Base-by-base conservation (phyloP, 2,888 invertebrate species). In the Leptinotarsa haldemani region DNA sequence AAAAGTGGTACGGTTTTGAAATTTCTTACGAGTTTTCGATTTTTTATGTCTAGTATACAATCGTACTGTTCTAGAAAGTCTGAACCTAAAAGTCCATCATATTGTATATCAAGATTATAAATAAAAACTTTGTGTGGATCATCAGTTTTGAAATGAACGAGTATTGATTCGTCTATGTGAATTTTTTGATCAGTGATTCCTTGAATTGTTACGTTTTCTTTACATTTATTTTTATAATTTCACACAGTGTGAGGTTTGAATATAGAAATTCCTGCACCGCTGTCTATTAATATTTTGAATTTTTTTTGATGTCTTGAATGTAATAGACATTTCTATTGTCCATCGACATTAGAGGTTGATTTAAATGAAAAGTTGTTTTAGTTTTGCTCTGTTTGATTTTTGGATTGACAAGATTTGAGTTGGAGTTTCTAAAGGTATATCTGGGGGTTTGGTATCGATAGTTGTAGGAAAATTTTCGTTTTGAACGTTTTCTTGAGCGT, bases 261-360 rank as follows among this genome's bases (percentile, higher is more conserved):
- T 53, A 75, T 63, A 5, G 73, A 73, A 46, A 73, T 69, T 70
- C 72, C 75, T 58, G 73, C 73, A 25, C 67, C 73, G 16, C 66
- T 67, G 48, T 67, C 73, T 22, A 70, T 73, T 20, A 70, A 30
- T 53, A 68, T 47, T 70, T 52, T 75, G 46, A 40, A 63, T 52
- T n/a, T 15, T 48, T 48, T 48, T 15, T 15, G 15, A 48, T 15
- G 48, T 48, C 48, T 15, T 48, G 3, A 15, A 13, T 48, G 15
- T 48, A 48, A 48, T 48, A 48, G 3, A 48, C 48, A 48, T 48
- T 15, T 15, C 48, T 48, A 48, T 48, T 48, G 48, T 48, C 48
- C 15, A 48, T 48, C 12, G 48, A 48, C 48, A 48, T 48, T 53
- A 53, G n/a, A n/a, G 7, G 53, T 53, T 7, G 53, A 9, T 53